These are phyloP conservation scores for Himalopsyche kuldschensis DNA, from an alignment of 2,888 invertebrate genomes.

Conservation along the genomic window DNA sequence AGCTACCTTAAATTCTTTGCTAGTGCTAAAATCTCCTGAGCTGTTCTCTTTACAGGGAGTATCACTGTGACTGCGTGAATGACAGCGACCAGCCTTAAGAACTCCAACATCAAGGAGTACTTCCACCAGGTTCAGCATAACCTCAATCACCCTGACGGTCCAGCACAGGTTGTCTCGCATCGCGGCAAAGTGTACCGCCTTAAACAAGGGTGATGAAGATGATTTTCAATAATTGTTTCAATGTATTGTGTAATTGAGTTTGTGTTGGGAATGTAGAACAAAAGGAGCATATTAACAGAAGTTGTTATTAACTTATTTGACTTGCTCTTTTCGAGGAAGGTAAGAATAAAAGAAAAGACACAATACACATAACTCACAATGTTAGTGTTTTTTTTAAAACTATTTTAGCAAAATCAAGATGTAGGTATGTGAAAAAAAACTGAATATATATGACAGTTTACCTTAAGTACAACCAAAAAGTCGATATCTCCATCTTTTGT, in stretches of 20 bases:
- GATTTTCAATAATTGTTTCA: background rate
- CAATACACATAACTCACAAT: too few species aligned
- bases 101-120: slow-evolving; percentile 89
- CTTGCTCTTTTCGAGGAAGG: too few species aligned
- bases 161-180: slow-evolving; percentile 82
- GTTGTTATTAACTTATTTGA: too few species aligned
- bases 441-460: slow-evolving; percentile 45
- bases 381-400: too few species aligned
- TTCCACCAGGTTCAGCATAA: slow-evolving; percentile 89
- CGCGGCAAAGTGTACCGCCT: slow-evolving; percentile 86
- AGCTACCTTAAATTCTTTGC: background rate
- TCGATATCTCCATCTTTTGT: slow-evolving; percentile 94
- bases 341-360: too few species aligned
- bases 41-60: slow-evolving; percentile 24
- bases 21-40: slow-evolving; percentile 7
- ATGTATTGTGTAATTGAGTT: background rate
- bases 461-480: slow-evolving; percentile 83
- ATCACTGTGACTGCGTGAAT: slow-evolving; percentile 29
- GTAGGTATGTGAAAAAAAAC: too few species aligned
- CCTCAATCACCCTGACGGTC: slow-evolving; percentile 88
- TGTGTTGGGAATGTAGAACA: background rate
- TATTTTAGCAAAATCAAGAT: too few species aligned
- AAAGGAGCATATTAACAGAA: background rate
- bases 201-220: slow-evolving; percentile 42
- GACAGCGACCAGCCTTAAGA: slow-evolving; percentile 60